Evolutionary conservation across 2,888 invertebrate genomes (phyloP).

Genomic region (Torymus auratus): DNA sequence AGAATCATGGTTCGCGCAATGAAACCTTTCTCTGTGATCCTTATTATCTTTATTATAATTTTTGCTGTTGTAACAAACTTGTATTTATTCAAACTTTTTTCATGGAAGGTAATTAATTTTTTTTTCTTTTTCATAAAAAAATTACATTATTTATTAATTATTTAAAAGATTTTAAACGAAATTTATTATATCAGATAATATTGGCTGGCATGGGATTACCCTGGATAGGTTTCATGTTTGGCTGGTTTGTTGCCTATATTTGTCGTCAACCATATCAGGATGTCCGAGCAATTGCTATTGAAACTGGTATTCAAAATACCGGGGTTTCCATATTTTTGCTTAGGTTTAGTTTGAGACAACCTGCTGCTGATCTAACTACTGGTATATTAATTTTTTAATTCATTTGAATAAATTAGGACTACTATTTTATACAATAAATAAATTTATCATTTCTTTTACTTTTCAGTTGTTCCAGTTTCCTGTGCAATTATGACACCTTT

Average conservation of each 20-base stretch:
- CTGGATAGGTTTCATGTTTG: conserved; percentile 87
- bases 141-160: conserved; percentile 3
- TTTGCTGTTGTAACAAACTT: conserved; percentile 94
- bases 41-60: conserved; percentile 89
- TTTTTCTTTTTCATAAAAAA: conserved; percentile 25
- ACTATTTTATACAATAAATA: conserved; percentile 22
- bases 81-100: conserved; percentile 92
- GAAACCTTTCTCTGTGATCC: conserved; percentile 88
- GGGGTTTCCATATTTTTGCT: conserved; percentile 94
- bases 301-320: conserved; percentile 96
- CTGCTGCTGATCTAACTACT: conserved; percentile 92
- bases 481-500: conserved; percentile 96
- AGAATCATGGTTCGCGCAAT: conserved; percentile 86
- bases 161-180: conserved; percentile 11
- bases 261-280: conserved; percentile 83
- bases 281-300: conserved; percentile 91
- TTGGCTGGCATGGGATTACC: conserved; percentile 89
- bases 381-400: conserved; percentile 76
- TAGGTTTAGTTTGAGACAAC: conserved; percentile 88
- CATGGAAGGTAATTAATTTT: conserved; percentile 84
- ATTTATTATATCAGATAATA: conserved; percentile 81
- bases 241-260: conserved; percentile 81
- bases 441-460: conserved; percentile 52
- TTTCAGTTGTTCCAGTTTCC: conserved; percentile 90
- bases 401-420: conserved; percentile 14